These are phyloP conservation scores for Sclerurus mexicanus DNA, from an alignment of 2,113 vertebrate genomes.

Conservation along the genomic window DNA sequence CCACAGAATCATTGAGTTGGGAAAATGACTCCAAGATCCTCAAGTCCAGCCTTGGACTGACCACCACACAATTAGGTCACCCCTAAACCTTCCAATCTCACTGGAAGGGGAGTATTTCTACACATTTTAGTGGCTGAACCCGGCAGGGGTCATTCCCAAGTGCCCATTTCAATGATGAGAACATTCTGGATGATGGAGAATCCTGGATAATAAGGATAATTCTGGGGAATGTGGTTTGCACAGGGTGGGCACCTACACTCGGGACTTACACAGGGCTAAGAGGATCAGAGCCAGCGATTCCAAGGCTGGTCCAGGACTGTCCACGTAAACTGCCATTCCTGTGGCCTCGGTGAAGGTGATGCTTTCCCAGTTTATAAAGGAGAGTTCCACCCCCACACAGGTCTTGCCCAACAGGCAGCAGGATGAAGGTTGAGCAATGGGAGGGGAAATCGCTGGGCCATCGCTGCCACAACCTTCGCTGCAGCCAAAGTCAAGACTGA, in stretches of 20 bases:
- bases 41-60: neutral
- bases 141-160: neutral
- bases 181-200: neutral
- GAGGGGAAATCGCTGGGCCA: neutral
- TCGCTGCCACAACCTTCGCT: neutral
- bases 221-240: neutral
- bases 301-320: neutral
- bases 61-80: neutral
- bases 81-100: too few relatives aligned
- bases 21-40: neutral
- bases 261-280: accelerated
- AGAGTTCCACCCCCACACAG: neutral
- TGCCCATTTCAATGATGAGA: neutral
- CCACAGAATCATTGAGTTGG: accelerated
- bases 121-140: neutral
- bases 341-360: neutral
- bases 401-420: neutral
- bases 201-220: too few relatives aligned
- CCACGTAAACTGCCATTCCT: neutral
- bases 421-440: neutral
- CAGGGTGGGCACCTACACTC: neutral
- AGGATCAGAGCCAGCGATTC: neutral
- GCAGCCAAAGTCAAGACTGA: neutral
- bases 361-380: neutral
- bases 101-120: neutral